A percentile compares a stretch with the other conserved stretches of the same genome.
Conservation (phyloP, 2,888 invertebrate genomes). For the Lapara coniferarum region DNA sequence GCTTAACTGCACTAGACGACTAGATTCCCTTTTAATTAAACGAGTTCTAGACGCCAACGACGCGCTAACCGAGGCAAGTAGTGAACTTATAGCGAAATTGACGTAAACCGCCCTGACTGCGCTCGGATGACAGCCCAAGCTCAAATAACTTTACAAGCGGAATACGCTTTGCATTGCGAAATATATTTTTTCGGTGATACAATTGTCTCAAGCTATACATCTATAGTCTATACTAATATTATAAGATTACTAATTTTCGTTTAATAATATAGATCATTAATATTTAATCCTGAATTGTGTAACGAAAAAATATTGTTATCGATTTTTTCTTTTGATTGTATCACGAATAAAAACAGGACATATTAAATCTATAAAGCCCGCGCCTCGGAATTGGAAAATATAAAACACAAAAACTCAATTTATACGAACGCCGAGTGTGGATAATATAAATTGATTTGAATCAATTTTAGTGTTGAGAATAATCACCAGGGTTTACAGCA, state of each 20-base stretch:
- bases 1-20: constrained; percentile 68
- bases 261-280: too few relatives aligned
- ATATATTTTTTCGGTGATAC: background rate
- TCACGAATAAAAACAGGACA: constrained; percentile 22
- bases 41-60: constrained; percentile 59
- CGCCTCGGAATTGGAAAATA: constrained; percentile 55
- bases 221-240: too few relatives aligned
- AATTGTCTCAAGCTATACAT: too few relatives aligned
- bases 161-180: constrained; percentile 22
- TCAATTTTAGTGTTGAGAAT: constrained; percentile 58
- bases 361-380: constrained; percentile 45
- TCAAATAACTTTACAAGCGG: constrained; percentile 13
- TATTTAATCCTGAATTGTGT: too few relatives aligned
- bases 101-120: constrained; percentile 40
- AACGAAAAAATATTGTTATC: background rate
- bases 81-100: constrained; percentile 50
- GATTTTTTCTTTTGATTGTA: background rate
- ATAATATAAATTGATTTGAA: constrained; percentile 63
- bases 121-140: constrained; percentile 26
- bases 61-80: constrained; percentile 49
- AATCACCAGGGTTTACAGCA: constrained; percentile 61
- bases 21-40: constrained; percentile 77
- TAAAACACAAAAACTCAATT: constrained; percentile 60
- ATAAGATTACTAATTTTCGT: too few relatives aligned
- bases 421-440: constrained; percentile 49